phyloP scores from a whole-genome alignment of 2,888 invertebrate species.

The Brassicogethes aeneus region DNA sequence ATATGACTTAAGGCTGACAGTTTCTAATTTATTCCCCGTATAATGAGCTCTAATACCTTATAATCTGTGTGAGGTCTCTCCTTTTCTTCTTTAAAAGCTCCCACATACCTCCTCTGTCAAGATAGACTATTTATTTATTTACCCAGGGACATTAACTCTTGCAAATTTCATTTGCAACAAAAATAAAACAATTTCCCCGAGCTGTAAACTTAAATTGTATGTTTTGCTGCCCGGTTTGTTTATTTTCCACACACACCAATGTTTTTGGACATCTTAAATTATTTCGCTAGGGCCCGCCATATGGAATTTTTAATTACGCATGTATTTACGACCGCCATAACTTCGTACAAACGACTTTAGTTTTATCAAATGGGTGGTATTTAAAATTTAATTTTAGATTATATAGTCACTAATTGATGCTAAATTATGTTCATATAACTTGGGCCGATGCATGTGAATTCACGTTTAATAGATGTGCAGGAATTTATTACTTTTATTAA shows the following conservation, averaged over 20 bases:
- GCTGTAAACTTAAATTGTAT: not conserved
- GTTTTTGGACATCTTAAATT: not conserved
- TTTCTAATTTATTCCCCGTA: constrained; percentile 31
- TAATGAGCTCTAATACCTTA: constrained; percentile 31
- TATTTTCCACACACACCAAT: not conserved
- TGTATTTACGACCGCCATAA: not conserved
- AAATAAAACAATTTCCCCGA: not conserved
- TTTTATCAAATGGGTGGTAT: constrained; percentile 16
- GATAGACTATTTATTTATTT: not conserved
- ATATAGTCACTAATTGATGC: constrained; percentile 17
- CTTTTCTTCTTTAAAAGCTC: not conserved
- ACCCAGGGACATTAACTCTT: not conserved
- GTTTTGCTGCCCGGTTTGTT: not conserved
- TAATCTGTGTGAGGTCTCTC: constrained; percentile 27
- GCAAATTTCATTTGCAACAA: too few relatives aligned
- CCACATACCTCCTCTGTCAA: not conserved
- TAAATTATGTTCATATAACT: constrained; percentile 19
- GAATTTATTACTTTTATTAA: not conserved
- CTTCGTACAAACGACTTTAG: not conserved
- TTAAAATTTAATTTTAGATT: constrained; percentile 17
- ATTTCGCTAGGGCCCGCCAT: not conserved
- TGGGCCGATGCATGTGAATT: not conserved
- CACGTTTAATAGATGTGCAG: not conserved
- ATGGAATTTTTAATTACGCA: constrained; percentile 1
- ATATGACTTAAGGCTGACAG: constrained; percentile 26